Conservation (phyloP, 2,113 vertebrate genomes). For the Macquaria ambigua region DNA sequence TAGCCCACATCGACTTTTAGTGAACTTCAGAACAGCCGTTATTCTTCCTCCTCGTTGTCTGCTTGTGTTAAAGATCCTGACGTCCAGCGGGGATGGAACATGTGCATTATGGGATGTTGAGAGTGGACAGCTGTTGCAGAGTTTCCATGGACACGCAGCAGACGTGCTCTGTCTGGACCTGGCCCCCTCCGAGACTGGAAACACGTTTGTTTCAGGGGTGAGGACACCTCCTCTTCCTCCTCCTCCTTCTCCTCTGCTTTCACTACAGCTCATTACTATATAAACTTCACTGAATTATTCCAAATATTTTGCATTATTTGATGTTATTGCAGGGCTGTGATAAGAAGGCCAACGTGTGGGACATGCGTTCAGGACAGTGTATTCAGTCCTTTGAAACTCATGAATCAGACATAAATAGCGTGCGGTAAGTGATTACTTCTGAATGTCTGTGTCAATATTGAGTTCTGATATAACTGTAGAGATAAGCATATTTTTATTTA, state of each 20-base stretch:
- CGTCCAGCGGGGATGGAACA: conserved; percentile 96
- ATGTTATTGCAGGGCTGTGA: conserved; percentile 90
- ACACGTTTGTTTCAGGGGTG: conserved; percentile 99
- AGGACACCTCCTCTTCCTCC: conserved; percentile 56
- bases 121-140: conserved; percentile 97
- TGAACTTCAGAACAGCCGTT: not conserved
- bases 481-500: not conserved
- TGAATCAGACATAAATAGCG: conserved; percentile 98
- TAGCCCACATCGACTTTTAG: conserved; percentile 6
- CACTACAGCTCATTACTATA: not conserved
- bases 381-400: conserved; percentile 99
- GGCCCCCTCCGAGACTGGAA: conserved; percentile 97
- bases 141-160: conserved; percentile 98
- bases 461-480: not conserved
- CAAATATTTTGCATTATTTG: not conserved
- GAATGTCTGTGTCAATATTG: not conserved
- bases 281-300: not conserved
- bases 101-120: conserved; percentile 99
- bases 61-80: conserved; percentile 89
- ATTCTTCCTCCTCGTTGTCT: conserved; percentile 21
- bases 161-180: conserved; percentile 97
- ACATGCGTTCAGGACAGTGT: conserved; percentile 98
- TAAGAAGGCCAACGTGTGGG: conserved; percentile 99
- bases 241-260: not conserved
- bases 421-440: conserved; percentile 87